Conservation (phyloP, 2,888 invertebrate genomes). For the Notodonta dromedarius region DNA sequence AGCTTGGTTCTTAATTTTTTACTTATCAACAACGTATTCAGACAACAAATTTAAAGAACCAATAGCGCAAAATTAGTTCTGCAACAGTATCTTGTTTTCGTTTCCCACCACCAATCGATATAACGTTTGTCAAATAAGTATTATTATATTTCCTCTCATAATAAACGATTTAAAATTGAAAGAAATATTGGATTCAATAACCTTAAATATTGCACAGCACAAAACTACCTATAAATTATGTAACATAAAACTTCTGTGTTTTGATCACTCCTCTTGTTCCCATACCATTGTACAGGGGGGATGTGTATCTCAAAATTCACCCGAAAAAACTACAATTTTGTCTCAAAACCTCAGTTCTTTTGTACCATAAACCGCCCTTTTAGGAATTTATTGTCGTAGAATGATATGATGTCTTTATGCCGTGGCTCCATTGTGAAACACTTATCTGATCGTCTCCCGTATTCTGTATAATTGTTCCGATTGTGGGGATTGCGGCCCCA, state of each 20-base stretch:
- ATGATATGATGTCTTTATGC: constrained; percentile 84
- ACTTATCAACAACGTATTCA: too few species aligned
- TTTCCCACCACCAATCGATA: too few species aligned
- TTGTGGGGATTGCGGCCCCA: constrained; percentile 42
- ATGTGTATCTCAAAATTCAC: constrained; percentile 57
- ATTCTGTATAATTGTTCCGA: constrained; percentile 68
- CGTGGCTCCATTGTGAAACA: constrained; percentile 72
- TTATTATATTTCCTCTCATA: constrained; percentile 20
- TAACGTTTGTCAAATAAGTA: too few species aligned
- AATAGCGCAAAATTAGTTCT: too few species aligned
- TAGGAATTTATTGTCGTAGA: constrained; percentile 78
- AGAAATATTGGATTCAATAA: constrained; percentile 4
- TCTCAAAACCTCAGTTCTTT: constrained; percentile 69
- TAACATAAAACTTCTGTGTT: constrained; percentile 60
- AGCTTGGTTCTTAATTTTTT: too few species aligned
- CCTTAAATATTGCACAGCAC: constrained; percentile 35
- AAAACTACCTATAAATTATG: constrained; percentile 58
- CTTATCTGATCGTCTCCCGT: constrained; percentile 79
- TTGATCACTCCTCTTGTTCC: constrained; percentile 81
- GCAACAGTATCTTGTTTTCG: too few species aligned
- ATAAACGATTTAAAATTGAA: constrained; percentile 8
- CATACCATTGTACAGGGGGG: constrained; percentile 68
- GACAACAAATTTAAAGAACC: too few species aligned
- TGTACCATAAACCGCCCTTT: constrained; percentile 79
- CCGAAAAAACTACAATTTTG: constrained; percentile 68